Evolutionary conservation across 1,140 invertebrate genomes (phyloP).

Genomic region (Lethrus apterus): DNA sequence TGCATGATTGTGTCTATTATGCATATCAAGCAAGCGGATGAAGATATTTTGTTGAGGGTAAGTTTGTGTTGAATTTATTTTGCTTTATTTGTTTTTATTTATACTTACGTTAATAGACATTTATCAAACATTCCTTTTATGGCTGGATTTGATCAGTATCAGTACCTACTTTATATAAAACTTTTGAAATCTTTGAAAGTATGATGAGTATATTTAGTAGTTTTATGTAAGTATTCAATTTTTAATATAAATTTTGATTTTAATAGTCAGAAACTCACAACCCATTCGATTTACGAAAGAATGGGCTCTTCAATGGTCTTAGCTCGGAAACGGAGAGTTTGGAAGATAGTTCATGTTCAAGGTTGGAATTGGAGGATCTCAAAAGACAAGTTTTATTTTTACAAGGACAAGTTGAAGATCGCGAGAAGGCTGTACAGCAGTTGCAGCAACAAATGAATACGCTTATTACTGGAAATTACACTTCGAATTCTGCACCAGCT

Average conservation of each 20-base stretch:
- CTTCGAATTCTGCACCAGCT: conserved; percentile 29
- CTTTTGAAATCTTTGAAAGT: too few relatives aligned
- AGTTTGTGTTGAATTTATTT: conserved; percentile 32
- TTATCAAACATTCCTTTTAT: too few relatives aligned
- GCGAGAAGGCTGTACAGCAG: conserved; percentile 58
- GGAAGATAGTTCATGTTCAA: conserved; percentile 39
- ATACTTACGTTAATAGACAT: too few relatives aligned
- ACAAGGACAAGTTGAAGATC: conserved; percentile 68
- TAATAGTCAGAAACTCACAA: conserved; percentile 70
- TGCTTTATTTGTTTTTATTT: too few relatives aligned
- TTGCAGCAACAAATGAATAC: conserved; percentile 56
- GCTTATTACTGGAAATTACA: conserved; percentile 40
- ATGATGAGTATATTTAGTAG: too few relatives aligned
- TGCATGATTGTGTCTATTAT: conserved; percentile 39
- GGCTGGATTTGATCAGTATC: too few relatives aligned
- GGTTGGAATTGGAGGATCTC: conserved; percentile 65
- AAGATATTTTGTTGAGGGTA: conserved; percentile 57
- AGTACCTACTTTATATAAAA: too few relatives aligned
- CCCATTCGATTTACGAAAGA: conserved; percentile 72
- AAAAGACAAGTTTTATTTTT: conserved; percentile 68
- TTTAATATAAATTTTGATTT: too few relatives aligned
- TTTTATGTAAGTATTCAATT: too few relatives aligned
- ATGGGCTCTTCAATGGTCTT: conserved; percentile 64
- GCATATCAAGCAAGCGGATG: conserved; percentile 45
- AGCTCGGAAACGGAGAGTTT: conserved; percentile 38